Evolutionary conservation across 2,888 invertebrate species (phyloP), one percentile per base, ranked within the genome.

Genomic region (Caenorhabditis japonica): DNA sequence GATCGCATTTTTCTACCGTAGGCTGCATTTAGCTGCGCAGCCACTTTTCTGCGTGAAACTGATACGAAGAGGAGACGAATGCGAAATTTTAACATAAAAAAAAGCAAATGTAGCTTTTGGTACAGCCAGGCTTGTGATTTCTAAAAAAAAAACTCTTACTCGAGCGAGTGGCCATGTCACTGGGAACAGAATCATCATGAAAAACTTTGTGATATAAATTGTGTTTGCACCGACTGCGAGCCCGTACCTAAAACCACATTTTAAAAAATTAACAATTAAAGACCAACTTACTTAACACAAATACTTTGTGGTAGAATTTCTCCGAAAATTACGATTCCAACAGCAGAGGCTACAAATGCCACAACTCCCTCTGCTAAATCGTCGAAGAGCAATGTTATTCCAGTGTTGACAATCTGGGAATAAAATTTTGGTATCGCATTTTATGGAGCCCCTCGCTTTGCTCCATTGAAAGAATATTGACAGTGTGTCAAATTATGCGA

Each of bases 151-250:
- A n/a, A n/a, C n/a, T n/a, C n/a, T n/a, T 0, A 77, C 78, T 34
- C 66, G 76, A 27, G 76, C 76, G 74, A 95, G 93, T 0, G 97
- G 97, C 17, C 47, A 82, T 0, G 82, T 77, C 8, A 76, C 36
- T 12, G 96, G 96, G 75, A 93, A 94, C 4, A 97, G 97, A 39
- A 97, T 77, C 0, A 93, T 89, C 97, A 99, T 97, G 77, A 97
- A 94, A 59, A 93, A 90, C 84, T 94, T 94, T 1, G 97, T 99
- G 62, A 99, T 90, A 89, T 92, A 92, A 68, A 97, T 94, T 34
- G 97, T 99, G 12, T 79, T 75, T 7, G 84, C 84, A 10, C 86
- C 86, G 12, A 86, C 85, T 0, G 84, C 84, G 12, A 86, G 60
- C 5, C 86, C 86, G 53, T 86, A 87, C 46, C 80, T 80, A 52